Evolutionary conservation across 2,113 vertebrate species (phyloP), one percentile per base, ranked within the genome.

Genomic region (Rattus rattus): DNA sequence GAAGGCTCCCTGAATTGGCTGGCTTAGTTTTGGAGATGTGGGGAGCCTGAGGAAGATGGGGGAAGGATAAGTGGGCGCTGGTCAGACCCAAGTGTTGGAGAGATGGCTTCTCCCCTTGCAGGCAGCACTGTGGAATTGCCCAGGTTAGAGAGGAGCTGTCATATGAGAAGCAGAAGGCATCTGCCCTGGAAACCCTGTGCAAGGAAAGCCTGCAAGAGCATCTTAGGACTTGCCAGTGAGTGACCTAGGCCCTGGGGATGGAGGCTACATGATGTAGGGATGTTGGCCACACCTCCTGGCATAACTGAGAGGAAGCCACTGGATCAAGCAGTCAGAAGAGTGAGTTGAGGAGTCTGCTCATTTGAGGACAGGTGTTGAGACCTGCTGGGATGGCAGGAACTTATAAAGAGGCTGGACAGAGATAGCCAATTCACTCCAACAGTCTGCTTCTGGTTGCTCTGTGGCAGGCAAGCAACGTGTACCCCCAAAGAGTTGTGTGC

Each of bases 351-450:
- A 24, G 33, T 14, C 17, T 3, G 54, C 5, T 33, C 24, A 36
- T n/a, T 0, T 1, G 1, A 14, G 3, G 47, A 16, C 3, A 65
- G 4, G 0, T 22, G 33, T 39, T 22, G 10, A 80, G 69, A 63
- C 20, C 47, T 10, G 11, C 43, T 0, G 28, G 26, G 88, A 10
- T 26, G 0, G 0, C 56, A 36, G 49, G 81, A 72, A 33, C 39
- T 39, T 5, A 0, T 5, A 26, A 4, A 22, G 24, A 12, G 63
- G 8, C 43, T 1, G 1, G 36, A n/a, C 56, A 59, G 72, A 89
- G 22, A 0, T 33, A 4, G 76, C 28, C 13, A 5, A 0, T 36
- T 0, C 43, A 49, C 17, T 47, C 39, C 20, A 10, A 47, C 75
- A 5, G 30, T 22, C 20, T 0, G 28, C 65, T 49, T 72, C 36